Percentiles rank a stretch among this genome's conserved stretches.
phyloP scores from a whole-genome alignment of 2,888 invertebrate genomes.

The Alloplasta piceator region DNA sequence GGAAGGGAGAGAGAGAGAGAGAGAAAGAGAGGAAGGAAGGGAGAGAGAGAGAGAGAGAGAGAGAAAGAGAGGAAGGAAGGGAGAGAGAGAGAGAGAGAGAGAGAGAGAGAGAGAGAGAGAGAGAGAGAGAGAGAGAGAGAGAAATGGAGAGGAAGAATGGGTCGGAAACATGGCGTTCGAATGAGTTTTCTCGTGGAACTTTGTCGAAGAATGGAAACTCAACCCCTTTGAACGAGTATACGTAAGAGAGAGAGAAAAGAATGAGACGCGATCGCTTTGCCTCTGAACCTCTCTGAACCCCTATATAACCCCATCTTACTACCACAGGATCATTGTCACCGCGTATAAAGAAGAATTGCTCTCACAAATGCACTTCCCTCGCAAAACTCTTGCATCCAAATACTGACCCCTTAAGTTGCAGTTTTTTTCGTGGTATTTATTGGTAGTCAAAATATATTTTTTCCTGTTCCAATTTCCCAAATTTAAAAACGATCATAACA shows the following conservation, averaged over 20 bases:
- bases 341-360: too few relatives aligned
- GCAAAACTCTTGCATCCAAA: too few relatives aligned
- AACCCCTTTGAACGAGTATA: slow-evolving; percentile 66
- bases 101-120: slow-evolving; percentile 25
- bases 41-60: too few relatives aligned
- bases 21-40: slow-evolving; percentile 63
- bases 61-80: slow-evolving; percentile 63
- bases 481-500: too few relatives aligned
- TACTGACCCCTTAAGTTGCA: too few relatives aligned
- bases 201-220: slow-evolving; percentile 77
- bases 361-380: too few relatives aligned
- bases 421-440: too few relatives aligned
- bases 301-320: slow-evolving; percentile 36
- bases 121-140: slow-evolving; percentile 44
- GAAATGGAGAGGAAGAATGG: slow-evolving; percentile 63
- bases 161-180: slow-evolving; percentile 71
- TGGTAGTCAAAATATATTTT: too few relatives aligned
- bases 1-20: slow-evolving; percentile 58
- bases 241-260: slow-evolving; percentile 12
- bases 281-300: slow-evolving; percentile 29
- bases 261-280: slow-evolving; percentile 27
- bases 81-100: not conserved
- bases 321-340: not conserved
- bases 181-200: slow-evolving; percentile 78
- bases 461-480: too few relatives aligned